Evolutionary conservation across 2,113 vertebrate species (phyloP), one percentile per base, ranked within the genome.

Genomic region (Pedetes capensis): DNA sequence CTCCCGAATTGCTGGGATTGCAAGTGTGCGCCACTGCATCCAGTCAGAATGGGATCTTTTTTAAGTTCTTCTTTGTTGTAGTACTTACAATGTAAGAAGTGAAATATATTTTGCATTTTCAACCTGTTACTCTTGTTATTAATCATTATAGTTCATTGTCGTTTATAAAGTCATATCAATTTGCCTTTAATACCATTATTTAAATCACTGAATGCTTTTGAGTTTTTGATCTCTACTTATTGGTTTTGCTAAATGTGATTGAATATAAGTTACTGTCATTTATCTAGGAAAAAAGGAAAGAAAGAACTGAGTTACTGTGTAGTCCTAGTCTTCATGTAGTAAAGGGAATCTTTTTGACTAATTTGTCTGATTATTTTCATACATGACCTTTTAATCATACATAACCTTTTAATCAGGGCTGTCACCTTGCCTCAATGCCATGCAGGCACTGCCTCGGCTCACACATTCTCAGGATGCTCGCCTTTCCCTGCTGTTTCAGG

Each of bases 341-440:
- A 82, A 82, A 16, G n/a, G 23, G 10, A 32, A 10, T 75, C 81
- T 81, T 80, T 63, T 59, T 91, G 27, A 81, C 51, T 87, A 59
- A 61, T 87, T 68, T 83, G 47, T 87, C 53, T 89, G 63, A n/a
- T 75, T 29, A 2, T 83, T 22, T 95, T 83, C 47, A 80, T 84
- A 71, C 11, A 49, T 78, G 14, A 66, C 63, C 53, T 93, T 95
- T 92, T 47, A 71, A 91, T n/a, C n/a, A n/a, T n/a, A n/a, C n/a
- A n/a, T n/a, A n/a, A n/a, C n/a, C n/a, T n/a, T n/a, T n/a, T n/a
- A n/a, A n/a, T n/a, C n/a, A n/a, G n/a, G n/a, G n/a, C n/a, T 61
- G 29, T 93, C 22, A 42, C 97, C 78, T 80, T 99, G 93, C 98
- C 98, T 87, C 98, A 95, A 22, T 98, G 98, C 96, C 97, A 94